phyloP scores from a whole-genome alignment of 2,888 invertebrate genomes.

The Allacma fusca region DNA sequence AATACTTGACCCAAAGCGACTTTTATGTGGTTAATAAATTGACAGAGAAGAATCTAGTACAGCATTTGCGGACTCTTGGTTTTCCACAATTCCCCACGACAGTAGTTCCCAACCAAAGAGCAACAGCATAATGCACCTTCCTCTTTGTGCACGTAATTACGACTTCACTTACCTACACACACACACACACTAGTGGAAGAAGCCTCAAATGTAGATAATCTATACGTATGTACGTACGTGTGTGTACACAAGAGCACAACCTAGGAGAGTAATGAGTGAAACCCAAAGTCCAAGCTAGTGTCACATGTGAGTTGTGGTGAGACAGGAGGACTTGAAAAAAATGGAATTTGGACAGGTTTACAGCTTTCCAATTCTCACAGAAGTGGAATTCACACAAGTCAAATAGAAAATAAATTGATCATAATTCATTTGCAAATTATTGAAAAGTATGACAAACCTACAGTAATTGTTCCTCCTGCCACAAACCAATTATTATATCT shows the following conservation, averaged over 20 bases:
- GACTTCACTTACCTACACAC: too few species aligned
- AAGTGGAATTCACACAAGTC: neutral
- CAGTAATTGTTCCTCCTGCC: too few species aligned
- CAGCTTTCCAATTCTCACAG: conserved; percentile 3
- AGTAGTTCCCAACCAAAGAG: too few species aligned
- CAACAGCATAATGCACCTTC: too few species aligned
- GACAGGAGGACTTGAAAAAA: neutral
- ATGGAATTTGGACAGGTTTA: neutral
- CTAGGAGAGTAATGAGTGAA: conserved; percentile 1
- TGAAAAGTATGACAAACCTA: neutral
- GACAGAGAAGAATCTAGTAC: conserved; percentile 17
- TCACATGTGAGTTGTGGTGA: conserved; percentile 2
- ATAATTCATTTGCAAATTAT: neutral
- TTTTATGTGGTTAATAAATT: conserved; percentile 36
- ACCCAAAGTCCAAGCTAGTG: neutral
- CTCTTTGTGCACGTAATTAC: too few species aligned
- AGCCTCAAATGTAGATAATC: too few species aligned
- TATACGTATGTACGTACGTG: too few species aligned
- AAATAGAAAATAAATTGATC: neutral
- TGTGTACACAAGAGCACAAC: neutral
- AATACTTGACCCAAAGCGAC: conserved; percentile 41
- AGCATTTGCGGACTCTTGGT: neutral
- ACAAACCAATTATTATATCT: too few species aligned
- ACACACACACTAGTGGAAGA: too few species aligned
- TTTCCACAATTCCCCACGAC: too few species aligned